Base-by-base conservation (phyloP, 2,888 invertebrate species). In the Plagodis pulveraria region DNA sequence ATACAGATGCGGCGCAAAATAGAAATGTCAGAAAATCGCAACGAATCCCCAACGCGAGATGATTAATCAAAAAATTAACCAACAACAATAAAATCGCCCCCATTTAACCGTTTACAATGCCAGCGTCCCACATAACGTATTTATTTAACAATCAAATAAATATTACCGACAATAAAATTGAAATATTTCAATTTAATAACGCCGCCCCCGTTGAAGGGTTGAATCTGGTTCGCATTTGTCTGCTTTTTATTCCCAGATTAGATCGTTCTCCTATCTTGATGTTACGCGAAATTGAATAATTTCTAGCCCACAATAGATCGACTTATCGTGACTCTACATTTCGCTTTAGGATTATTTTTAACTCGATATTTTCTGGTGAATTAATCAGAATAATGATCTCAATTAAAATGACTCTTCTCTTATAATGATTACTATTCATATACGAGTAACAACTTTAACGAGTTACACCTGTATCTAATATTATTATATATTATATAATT, bases 1-100 rank as follows among this genome's bases (percentile, higher is more conserved):
- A 73, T 58, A 62, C 62, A 59, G 56, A 50, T 63, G 62, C 59
- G 62, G 50, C 56, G 67, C 67, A 71, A 79, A 87, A 86, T 80
- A 78, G 77, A 81, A 81, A 77, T 77, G 82, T 84, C 84, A 86
- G 76, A 81, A 78, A 82, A 83, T 83, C 74, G 84, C 82, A 81
- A 79, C 79, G 80, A 76, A 76, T 74, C 87, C 86, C 86, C 78
- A 75, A 67, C 79, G 81, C 70, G 70, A 78, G 81, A 89, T 90
- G 91, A 92, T 92, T 92, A 91, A 92, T 92, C 92, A 92, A 91
- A 91, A 92, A 92, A 92, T 91, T 92, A 91, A 91, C 90, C 87
- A 83, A 84, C 87, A 74, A 91, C 91, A 92, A 91, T 87, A 71
- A 78, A 67, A 67, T 67, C 83, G 81, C 87, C 90, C 88, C 84